Evolutionary conservation across 2,888 invertebrate genomes (phyloP).

Genomic region (Epinotia demarniana): DNA sequence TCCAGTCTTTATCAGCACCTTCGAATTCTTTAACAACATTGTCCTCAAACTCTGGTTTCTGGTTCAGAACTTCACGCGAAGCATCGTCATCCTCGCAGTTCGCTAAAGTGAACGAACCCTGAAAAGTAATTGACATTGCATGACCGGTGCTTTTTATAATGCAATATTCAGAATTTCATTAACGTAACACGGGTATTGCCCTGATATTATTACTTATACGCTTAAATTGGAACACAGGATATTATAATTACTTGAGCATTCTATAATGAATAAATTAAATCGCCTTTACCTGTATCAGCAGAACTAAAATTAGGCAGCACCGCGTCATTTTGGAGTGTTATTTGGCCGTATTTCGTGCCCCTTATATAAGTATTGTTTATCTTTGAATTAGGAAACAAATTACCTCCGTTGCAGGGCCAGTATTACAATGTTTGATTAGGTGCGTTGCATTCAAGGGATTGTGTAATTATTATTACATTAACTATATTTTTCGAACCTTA

Average conservation of each 20-base stretch:
- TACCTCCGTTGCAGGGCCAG: slow-evolving; percentile 52
- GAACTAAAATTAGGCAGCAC: slow-evolving; percentile 65
- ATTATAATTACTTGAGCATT: not conserved
- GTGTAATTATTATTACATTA: slow-evolving; percentile 23
- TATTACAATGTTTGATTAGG: slow-evolving; percentile 48
- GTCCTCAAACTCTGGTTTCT: slow-evolving; percentile 53
- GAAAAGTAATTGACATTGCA: slow-evolving; percentile 50
- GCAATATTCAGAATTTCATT: not conserved
- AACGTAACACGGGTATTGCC: not conserved
- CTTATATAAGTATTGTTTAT: slow-evolving; percentile 53
- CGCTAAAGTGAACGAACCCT: slow-evolving; percentile 63
- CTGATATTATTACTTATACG: not conserved
- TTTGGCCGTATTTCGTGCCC: not conserved
- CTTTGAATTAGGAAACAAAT: slow-evolving; percentile 62
- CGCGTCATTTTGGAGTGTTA: slow-evolving; percentile 64
- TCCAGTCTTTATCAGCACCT: slow-evolving; percentile 63
- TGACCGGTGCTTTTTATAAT: slow-evolving; percentile 2
- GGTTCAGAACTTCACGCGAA: slow-evolving; percentile 50
- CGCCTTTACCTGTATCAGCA: slow-evolving; percentile 72
- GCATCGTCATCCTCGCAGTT: slow-evolving; percentile 51
- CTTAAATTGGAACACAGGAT: not conserved
- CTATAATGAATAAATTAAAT: not conserved
- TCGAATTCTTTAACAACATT: slow-evolving; percentile 56
- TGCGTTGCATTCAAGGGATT: slow-evolving; percentile 20
- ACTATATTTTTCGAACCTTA: not conserved